Base-by-base conservation (phyloP, 1,140 invertebrate species). In the Drosophila repletoides region DNA sequence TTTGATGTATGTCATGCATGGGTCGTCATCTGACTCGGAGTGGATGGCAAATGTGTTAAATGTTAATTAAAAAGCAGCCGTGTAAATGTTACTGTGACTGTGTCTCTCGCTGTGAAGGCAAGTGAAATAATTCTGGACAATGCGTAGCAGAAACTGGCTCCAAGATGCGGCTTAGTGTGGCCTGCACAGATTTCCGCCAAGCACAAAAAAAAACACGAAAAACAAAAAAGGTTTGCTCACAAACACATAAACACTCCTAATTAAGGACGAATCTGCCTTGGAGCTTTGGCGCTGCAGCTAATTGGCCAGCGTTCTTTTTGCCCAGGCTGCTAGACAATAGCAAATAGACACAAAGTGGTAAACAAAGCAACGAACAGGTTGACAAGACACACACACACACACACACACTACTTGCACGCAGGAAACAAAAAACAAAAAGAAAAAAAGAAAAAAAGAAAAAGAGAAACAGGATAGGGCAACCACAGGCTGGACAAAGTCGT, bases 1-100 rank as follows among this genome's bases (percentile, higher is more conserved):
- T 84, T 84, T 84, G 79, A 84, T 84, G 79, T 84, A 79, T 83
- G 80, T 79, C 67, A 83, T 72, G 80, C 74, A 69, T 68, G 48
- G 46, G 17, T 60, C 56, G 26, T 15, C 45, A 34, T 26, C 17
- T 28, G 22, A 19, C 21, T 6, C 6, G 45, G 55, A 26, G 33
- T 43, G 36, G 59, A 38, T 15, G 31, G 17, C 65, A 49, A 73
- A 77, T 74, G 79, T 83, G 79, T 83, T 83, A 83, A 84, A 83
- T 83, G 74, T 79, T 84, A 83, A 83, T 83, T 83, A 86, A 83
- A 83, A 83, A 83, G 79, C 61, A 74, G 59, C 55, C 53, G 48
- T 56, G 45, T 15, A 56, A 36, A 14, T 43, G 34, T 63, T 28
- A 61, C 58, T 53, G 51, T 53, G 21, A 41, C 31, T 43, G 26